These are phyloP conservation scores for Rhyzopertha dominica DNA, from an alignment of 1,140 invertebrate species.

Conservation along the genomic window DNA sequence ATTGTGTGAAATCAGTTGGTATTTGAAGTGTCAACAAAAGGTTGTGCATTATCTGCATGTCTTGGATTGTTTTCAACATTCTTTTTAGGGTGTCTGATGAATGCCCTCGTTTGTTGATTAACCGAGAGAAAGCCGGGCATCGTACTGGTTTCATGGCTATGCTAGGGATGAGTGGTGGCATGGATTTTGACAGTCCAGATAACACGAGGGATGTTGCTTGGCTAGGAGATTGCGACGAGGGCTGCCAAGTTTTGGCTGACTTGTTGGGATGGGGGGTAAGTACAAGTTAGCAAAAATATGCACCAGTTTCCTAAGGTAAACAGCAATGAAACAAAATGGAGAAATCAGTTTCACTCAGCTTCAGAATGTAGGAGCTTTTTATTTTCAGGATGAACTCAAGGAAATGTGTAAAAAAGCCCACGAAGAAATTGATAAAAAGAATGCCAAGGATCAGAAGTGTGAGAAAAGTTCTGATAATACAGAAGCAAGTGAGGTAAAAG, in stretches of 20 bases:
- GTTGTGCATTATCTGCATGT: background rate
- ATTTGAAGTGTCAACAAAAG: background rate
- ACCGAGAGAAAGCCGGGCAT: slow-evolving; percentile 70
- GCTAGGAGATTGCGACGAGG: slow-evolving; percentile 84
- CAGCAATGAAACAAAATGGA: slow-evolving; percentile 4
- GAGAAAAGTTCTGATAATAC: slow-evolving; percentile 6
- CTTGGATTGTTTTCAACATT: slow-evolving; percentile 17
- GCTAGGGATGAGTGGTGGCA: slow-evolving; percentile 54
- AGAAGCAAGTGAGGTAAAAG: background rate
- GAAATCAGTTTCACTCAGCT: background rate
- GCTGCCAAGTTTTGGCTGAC: slow-evolving; percentile 70
- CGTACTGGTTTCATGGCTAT: slow-evolving; percentile 50
- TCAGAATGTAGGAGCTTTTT: slow-evolving; percentile 1
- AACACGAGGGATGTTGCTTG: slow-evolving; percentile 78
- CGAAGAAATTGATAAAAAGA: slow-evolving; percentile 45
- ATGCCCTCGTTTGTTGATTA: slow-evolving; percentile 79
- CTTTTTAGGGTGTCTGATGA: slow-evolving; percentile 61
- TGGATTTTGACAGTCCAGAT: slow-evolving; percentile 62
- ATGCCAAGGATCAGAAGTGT: slow-evolving; percentile 1
- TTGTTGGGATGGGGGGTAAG: slow-evolving; percentile 77
- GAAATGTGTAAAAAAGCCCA: slow-evolving; percentile 54
- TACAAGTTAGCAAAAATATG: slow-evolving; percentile 25
- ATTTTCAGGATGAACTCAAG: slow-evolving; percentile 57
- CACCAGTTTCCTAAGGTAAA: no score
- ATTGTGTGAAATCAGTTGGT: background rate